Evolutionary conservation across 1,140 invertebrate species (phyloP).

Genomic region (Antheraea mylitta): DNA sequence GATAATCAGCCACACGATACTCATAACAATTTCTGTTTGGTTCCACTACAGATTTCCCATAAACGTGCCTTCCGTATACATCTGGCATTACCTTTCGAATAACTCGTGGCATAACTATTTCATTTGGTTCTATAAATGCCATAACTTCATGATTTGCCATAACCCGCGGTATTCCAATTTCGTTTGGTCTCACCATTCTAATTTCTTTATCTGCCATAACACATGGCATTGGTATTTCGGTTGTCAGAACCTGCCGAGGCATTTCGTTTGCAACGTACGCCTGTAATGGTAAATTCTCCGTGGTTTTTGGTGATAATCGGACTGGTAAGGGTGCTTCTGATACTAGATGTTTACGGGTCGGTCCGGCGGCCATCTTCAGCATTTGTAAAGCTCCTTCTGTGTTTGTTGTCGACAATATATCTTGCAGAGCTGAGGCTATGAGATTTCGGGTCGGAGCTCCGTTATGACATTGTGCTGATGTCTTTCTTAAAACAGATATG

Average conservation of each 20-base stretch:
- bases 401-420: conserved; percentile 29
- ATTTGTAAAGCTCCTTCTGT: conserved; percentile 28
- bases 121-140: conserved; percentile 14
- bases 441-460: conserved; percentile 16
- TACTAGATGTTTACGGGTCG: background rate
- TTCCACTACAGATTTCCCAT: background rate
- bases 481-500: conserved; percentile 9
- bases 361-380: conserved; percentile 17
- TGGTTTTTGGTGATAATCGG: background rate
- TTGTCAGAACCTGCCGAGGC: background rate
- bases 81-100: background rate
- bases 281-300: conserved; percentile 3
- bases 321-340: conserved; percentile 1
- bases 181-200: background rate
- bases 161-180: background rate
- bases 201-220: background rate
- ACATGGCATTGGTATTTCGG: background rate
- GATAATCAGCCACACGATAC: background rate
- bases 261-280: background rate
- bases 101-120: background rate
- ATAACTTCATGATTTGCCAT: conserved; percentile 1
- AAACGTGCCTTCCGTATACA: background rate
- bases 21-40: background rate
- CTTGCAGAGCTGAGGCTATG: conserved; percentile 28
- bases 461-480: conserved; percentile 18